Evolutionary conservation across 2,113 vertebrate genomes (phyloP).

Genomic region (Megaleporinus macrocephalus): DNA sequence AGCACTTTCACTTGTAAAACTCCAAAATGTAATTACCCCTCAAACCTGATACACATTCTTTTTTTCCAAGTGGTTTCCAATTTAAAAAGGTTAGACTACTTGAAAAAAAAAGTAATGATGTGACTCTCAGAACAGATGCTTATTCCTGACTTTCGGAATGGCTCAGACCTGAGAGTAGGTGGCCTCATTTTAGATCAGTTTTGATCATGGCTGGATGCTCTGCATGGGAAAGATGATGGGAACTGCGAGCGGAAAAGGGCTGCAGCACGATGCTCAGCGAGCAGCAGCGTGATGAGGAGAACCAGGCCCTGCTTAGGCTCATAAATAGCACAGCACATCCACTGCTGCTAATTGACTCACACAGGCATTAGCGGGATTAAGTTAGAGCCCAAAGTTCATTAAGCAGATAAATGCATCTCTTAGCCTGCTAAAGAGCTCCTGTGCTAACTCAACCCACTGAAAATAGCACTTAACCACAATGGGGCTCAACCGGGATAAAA

Average conservation of each 20-base stretch:
- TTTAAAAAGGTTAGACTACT: too few relatives aligned
- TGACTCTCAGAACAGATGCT: not conserved
- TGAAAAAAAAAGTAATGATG: too few relatives aligned
- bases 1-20: not conserved
- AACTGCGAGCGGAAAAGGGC: not conserved
- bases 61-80: not conserved
- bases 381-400: constrained; percentile 68
- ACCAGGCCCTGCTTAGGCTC: constrained; percentile 46
- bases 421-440: constrained; percentile 55
- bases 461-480: constrained; percentile 52
- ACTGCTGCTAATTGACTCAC: constrained; percentile 67
- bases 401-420: constrained; percentile 65
- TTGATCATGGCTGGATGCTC: not conserved
- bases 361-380: constrained; percentile 66
- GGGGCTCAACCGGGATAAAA: constrained; percentile 37
- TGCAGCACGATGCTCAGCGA: constrained; percentile 16
- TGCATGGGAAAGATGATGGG: not conserved
- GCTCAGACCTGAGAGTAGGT: not conserved
- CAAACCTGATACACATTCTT: not conserved
- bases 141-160: not conserved
- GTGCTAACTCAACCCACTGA: constrained; percentile 49
- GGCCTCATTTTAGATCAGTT: not conserved
- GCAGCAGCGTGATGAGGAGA: constrained; percentile 38
- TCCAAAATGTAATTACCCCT: not conserved
- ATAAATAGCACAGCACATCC: constrained; percentile 59